Base-by-base conservation (phyloP, 2,888 invertebrate genomes). In the Trisateles emortualis region DNA sequence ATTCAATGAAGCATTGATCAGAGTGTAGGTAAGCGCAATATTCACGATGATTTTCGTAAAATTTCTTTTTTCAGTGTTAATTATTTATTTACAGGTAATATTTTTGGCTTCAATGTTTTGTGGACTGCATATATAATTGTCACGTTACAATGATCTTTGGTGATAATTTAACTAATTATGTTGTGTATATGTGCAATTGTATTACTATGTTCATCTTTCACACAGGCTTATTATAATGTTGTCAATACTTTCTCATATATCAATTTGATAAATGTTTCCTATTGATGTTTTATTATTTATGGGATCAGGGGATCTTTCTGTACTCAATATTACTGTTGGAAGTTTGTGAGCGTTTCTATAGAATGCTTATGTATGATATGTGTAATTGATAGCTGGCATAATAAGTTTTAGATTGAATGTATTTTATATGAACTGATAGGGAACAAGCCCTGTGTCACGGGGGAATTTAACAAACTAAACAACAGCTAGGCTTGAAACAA, bases 241-340 rank as follows among this genome's bases (percentile, higher is more conserved):
- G 44, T 52, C 54, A 46, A 61, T 70, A 55, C 51, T 43, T 51
- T 33, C 38, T 38, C 52, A 49, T 67, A 66, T 61, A 67, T 61
- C 63, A 58, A 53, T 49, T 53, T 67, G 63, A 66, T 66, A 52
- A 67, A 67, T 66, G 51, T 67, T 44, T 53, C 13, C 16, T n/a
- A 41, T 48, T 46, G 51, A 52, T 49, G 52, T 32, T 48, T 57
- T 61, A 49, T 51, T 57, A 70, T 58, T 54, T 52, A 69, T 53
- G 24, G 24, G 13, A 19, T 38, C 30, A 19, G 22, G 26, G 11
- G 16, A 36, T 43, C 16, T 43, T 9, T 30, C 35, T 40, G 33
- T 41, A 41, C 30, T 29, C 49, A 35, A 36, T 29, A 19, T 26
- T 26, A 29, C 35, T 26, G 16, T 24, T 36, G 14, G 36, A 43